Evolutionary conservation across 1,140 invertebrate genomes (phyloP), one percentile per base, ranked within the genome.

Genomic region (Agrilus planipennis): DNA sequence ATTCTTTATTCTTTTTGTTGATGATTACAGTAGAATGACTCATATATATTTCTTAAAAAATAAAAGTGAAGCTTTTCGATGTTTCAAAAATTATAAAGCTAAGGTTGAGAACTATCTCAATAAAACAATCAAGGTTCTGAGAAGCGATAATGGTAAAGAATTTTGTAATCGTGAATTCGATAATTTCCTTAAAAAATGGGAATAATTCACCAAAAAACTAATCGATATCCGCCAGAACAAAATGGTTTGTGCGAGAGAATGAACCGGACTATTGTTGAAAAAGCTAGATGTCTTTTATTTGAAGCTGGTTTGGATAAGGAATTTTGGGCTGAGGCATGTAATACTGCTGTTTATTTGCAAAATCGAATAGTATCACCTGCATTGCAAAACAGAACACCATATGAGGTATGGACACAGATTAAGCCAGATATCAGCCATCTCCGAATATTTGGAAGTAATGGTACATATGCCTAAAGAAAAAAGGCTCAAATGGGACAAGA

Each of bases 251-350:
- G 47, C 5, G 59, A 64, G 45, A 25, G 55, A 58, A 56, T 30
- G 15, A 67, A 68, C 44, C 28, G 53, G 22, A 54, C 53, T 11
- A 38, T 57, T 18, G 45, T 42, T 10, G 45, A 47, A 40, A 44
- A 39, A 22, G 42, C 35, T 16, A 47, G 41, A 18, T 47, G 41
- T 47, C 20, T 67, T 54, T 31, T 68, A n/a, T 30, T 46, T 14
- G 60, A 61, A 29, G 50, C 57, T 23, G 46, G 54, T 3, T 44
- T 68, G 28, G 15, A 34, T 5, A 55, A 57, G 12, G 42, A 39
- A 11, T 64, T 56, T 47, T 71, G 67, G 68, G 63, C 58, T 9
- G 68, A 69, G 52, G 59, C 63, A 2, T 35, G 58, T 2, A 42
- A 48, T 5, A 63, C 57, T 4, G 62, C 65, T 4, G 53, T 55